Conservation (phyloP, 2,888 invertebrate genomes). For the Trissolcus japonicus region DNA sequence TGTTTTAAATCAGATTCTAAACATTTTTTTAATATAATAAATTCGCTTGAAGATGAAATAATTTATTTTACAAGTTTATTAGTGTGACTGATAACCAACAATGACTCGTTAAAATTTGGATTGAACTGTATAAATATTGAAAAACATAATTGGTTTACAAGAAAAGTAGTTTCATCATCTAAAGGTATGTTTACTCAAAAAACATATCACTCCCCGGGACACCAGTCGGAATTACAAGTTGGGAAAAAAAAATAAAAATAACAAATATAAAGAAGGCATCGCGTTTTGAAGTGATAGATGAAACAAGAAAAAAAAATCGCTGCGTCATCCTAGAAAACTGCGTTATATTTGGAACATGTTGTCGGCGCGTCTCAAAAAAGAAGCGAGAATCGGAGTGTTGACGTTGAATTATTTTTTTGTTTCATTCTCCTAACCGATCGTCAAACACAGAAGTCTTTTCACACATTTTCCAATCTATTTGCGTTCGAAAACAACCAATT, state of each 20-base stretch:
- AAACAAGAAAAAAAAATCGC: constrained; percentile 26
- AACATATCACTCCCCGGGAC: constrained; percentile 14
- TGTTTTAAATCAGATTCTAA: no score
- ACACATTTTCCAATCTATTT: constrained; percentile 16
- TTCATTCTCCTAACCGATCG: neutral
- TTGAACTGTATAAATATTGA: constrained; percentile 1
- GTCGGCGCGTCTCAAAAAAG: constrained; percentile 30
- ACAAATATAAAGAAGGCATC: constrained; percentile 31
- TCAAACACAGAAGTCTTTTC: constrained; percentile 12
- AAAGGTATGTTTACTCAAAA: constrained; percentile 11
- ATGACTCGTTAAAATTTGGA: no score
- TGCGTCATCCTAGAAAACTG: constrained; percentile 30
- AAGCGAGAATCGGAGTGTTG: constrained; percentile 33
- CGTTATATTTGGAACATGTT: constrained; percentile 35
- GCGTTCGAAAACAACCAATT: constrained; percentile 16
- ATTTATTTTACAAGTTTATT: no score
- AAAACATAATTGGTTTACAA: neutral
- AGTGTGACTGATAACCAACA: no score
- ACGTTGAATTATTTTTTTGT: constrained; percentile 27
- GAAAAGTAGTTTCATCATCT: constrained; percentile 1
- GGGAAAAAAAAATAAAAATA: constrained; percentile 10
- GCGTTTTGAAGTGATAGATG: constrained; percentile 27
- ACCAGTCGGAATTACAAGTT: constrained; percentile 15
- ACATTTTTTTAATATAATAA: no score
- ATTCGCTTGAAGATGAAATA: no score